Percentiles rank a stretch among this genome's conserved stretches.
Evolutionary conservation across 1,140 invertebrate species (phyloP).

Genomic region (Ruditapes philippinarum): DNA sequence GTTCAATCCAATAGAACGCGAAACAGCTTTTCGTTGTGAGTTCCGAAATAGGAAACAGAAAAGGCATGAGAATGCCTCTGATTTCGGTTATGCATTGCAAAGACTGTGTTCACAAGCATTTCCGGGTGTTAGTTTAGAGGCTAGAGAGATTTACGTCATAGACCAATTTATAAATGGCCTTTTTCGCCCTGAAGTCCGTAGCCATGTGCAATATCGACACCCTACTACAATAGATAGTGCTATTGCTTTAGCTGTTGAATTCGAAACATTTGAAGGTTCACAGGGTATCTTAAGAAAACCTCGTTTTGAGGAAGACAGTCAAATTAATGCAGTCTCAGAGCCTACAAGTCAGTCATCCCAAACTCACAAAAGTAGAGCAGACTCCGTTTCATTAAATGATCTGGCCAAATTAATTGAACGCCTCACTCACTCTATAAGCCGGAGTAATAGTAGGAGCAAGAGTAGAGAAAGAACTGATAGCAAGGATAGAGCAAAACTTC

Average conservation of each 20-base stretch:
- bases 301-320: conserved; percentile 12
- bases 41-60: conserved; percentile 54
- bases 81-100: conserved; percentile 59
- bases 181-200: conserved; percentile 39
- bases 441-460: background rate
- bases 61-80: conserved; percentile 37
- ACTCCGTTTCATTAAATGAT: background rate
- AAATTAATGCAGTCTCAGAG: background rate
- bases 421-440: background rate
- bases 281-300: conserved; percentile 26
- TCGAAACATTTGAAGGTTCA: conserved; percentile 49
- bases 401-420: conserved; percentile 33
- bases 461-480: background rate
- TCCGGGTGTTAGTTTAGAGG: conserved; percentile 42
- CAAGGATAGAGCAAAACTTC: background rate
- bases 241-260: conserved; percentile 64
- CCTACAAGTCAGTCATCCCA: background rate
- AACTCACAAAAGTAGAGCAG: background rate
- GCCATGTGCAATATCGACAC: conserved; percentile 58
- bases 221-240: conserved; percentile 49
- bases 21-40: conserved; percentile 56
- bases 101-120: conserved; percentile 59
- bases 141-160: too few species aligned
- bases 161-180: conserved; percentile 60
- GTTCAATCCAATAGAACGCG: conserved; percentile 54